Evolutionary conservation across 2,797 vertebrate genomes (phyloP).

Genomic region (Syngnathus acus): DNA sequence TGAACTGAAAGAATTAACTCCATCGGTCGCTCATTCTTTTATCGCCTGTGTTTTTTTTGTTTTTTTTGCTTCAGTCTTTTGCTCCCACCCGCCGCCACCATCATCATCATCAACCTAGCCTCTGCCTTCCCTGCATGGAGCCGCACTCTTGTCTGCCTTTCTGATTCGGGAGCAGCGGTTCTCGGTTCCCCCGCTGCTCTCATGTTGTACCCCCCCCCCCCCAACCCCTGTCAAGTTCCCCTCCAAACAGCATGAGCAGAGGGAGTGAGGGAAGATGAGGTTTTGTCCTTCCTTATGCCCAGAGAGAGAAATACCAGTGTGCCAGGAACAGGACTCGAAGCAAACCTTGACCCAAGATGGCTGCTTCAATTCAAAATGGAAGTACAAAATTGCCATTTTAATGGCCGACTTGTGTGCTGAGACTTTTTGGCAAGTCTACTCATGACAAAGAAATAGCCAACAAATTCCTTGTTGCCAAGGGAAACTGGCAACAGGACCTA

Average conservation of each 20-base stretch:
- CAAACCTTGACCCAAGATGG: neutral
- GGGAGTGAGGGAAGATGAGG: constrained; percentile 15
- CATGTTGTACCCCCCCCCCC: constrained; percentile 38
- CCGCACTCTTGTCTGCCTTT: constrained; percentile 49
- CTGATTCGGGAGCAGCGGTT: constrained; percentile 52
- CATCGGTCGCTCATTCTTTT: constrained; percentile 34
- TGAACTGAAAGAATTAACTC: constrained; percentile 6
- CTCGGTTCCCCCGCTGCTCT: constrained; percentile 45
- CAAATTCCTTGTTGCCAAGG: neutral
- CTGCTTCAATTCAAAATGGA: neutral
- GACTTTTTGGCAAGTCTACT: neutral
- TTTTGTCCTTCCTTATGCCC: constrained; percentile 34
- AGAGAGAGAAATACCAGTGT: constrained; percentile 20
- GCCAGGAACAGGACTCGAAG: neutral
- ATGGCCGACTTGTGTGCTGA: too few species aligned
- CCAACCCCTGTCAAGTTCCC: constrained; percentile 3
- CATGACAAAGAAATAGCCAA: neutral
- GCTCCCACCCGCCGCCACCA: constrained; percentile 47
- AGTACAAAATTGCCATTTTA: too few species aligned
- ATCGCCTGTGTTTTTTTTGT: constrained; percentile 37
- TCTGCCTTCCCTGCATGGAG: constrained; percentile 46
- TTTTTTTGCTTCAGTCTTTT: constrained; percentile 57
- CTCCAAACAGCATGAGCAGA: constrained; percentile 23
- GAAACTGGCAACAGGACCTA: neutral
- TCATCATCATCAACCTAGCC: constrained; percentile 5